Evolutionary conservation across 1,140 invertebrate genomes (phyloP), one percentile per base, ranked within the genome.

Genomic region (Acarapis woodi): DNA sequence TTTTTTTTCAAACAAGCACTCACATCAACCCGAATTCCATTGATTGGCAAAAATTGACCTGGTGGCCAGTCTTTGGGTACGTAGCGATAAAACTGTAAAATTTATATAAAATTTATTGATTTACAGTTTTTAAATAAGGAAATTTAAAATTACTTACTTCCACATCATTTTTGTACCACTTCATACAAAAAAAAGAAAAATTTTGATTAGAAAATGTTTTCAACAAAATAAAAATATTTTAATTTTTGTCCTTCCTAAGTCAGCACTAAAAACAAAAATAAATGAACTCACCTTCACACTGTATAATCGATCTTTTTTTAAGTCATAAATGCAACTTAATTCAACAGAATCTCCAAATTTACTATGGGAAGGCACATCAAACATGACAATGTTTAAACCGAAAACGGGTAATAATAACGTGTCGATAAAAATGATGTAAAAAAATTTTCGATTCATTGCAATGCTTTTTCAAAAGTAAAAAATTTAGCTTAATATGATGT

Each of bases 271-370:
- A 33, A 14, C 32, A 33, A 33, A 35, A 6, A n/a, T 26, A 8
- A n/a, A 26, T 26, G n/a, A 26, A 26, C 6, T n/a, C n/a, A 44
- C 48, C 30, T 48, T 48, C 16, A 48, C 47, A 3, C 47, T 48
- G 34, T 49, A 49, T 9, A 49, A 42, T 32, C 41, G 39, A 24
- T 49, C 48, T 25, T 40, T 39, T 38, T 47, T 43, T 23, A 49
- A 18, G 23, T 49, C 48, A 35, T 48, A 49, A 26, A 39, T 45
- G 37, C 48, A 49, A 19, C 41, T 49, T 25, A 49, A 23, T 43
- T 47, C 47, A 10, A 48, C 46, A 16, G 45, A 47, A 35, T 49
- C 48, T 19, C 48, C 48, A 10, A 41, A 29, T 23, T 42, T 49
- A 26, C 40, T 41, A 3, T 45, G 44, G 16, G 43, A 45, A 8